A percentile compares a stretch with the other conserved stretches of the same genome.
Evolutionary conservation across 1,140 invertebrate genomes (phyloP).

Genomic region (Ridgeia piscesae): DNA sequence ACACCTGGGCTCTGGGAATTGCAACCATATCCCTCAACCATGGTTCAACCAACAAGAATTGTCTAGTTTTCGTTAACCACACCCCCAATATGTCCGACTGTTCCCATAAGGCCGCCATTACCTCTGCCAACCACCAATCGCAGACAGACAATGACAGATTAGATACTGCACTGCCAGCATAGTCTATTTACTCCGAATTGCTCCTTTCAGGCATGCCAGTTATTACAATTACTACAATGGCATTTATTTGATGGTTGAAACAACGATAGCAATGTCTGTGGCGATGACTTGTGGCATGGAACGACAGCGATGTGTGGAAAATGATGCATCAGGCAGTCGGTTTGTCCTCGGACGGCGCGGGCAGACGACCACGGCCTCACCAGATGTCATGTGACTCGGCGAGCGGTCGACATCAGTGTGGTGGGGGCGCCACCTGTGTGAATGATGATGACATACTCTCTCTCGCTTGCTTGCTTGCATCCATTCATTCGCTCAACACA

Average conservation of each 20-base stretch:
- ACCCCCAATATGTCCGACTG: not conserved
- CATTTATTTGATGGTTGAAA: not conserved
- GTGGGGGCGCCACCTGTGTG: conserved; percentile 1
- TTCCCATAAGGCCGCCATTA: not conserved
- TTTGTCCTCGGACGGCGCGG: not conserved
- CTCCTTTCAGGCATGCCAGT: not conserved
- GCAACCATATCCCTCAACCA: not conserved
- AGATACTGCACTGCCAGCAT: not conserved
- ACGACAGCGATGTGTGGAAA: not conserved
- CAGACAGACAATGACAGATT: not conserved
- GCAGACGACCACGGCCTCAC: not conserved
- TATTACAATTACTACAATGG: not conserved
- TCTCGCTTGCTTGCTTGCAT: conserved; percentile 3
- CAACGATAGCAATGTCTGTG: not conserved
- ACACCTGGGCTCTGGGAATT: not conserved
- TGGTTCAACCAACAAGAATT: not conserved
- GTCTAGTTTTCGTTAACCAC: not conserved
- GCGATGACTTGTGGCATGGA: not conserved
- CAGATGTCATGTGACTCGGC: not conserved
- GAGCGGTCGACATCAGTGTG: not conserved
- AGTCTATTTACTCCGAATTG: not conserved
- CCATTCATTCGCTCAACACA: conserved; percentile 4
- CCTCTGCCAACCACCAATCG: not conserved
- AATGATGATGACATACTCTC: conserved; percentile 5
- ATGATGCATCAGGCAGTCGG: not conserved